Evolutionary conservation across 2,888 invertebrate genomes (phyloP), one percentile per base, ranked within the genome.

Genomic region (Cheilosia vulpina): DNA sequence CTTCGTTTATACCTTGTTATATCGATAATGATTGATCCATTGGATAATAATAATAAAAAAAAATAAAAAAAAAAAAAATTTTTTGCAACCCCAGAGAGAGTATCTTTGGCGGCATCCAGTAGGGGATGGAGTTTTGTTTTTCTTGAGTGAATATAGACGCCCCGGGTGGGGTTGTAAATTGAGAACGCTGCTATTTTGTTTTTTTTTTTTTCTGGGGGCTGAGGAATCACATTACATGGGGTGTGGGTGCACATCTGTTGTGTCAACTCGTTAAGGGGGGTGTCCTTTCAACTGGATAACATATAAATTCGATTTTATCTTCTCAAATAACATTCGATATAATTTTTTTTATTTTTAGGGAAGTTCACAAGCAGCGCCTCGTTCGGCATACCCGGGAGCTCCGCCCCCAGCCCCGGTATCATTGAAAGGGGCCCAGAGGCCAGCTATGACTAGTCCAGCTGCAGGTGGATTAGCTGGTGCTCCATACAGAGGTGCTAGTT

Each of bases 361-460:
- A 87, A 91, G 90, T 88, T 89, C 90, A 88, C 88, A 90, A 89
- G 89, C 89, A 89, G 90, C 90, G 89, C 90, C 89, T 65, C 92
- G 91, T 88, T 92, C 90, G 89, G 90, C 91, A 84, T 92, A 90
- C 88, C 91, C 92, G 89, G 92, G 92, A 89, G 91, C 92, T 89
- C 90, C 92, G 89, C 90, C 92, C 87, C 92, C 91, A 89, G 90
- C 91, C 89, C 90, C 92, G 88, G 90, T 91, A 88, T 90, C 92
- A 88, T 89, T 92, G 79, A 92, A 92, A 90, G 92, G 92, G 90
- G 90, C 90, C 89, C 92, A 91, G 88, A 90, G 91, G 89, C 91
- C 92, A 90, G 91, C 91, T 89, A 92, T 92, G 92, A 92, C 91
- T 89, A 92, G 92, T 90, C 92, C 92, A 89, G 92, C 92, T 89